Evolutionary conservation across 2,113 vertebrate genomes (phyloP), one percentile per base, ranked within the genome.

Genomic region (Zosterops lateralis): DNA sequence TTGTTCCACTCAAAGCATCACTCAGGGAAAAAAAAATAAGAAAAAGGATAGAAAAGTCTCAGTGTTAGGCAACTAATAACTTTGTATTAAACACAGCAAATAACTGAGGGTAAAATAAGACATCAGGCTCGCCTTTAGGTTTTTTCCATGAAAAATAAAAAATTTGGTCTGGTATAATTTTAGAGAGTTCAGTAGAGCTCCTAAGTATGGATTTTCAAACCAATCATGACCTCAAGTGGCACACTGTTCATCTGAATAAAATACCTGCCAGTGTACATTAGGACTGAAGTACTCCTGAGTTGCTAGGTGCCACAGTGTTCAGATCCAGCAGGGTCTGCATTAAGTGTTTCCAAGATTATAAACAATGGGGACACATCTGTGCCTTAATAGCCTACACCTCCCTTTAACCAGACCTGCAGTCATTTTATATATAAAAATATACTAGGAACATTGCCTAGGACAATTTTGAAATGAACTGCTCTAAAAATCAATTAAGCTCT

Each of bases 261-360:
- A 90, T 67, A 75, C 42, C 79, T 93, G 53, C 73, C 86, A 72
- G 70, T 2, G n/a, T 70, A 48, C 65, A 67, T 80, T 74, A 81
- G 44, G 21, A 45, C 0, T 74, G 86, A 80, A 90, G 80, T 45
- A 45, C 80, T 96, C 48, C 76, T 47, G 85, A 92, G 90, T 75
- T 95, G 86, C 88, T 89, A 74, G 92, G 95, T 94, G 80, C 83
- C 53, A 78, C 53, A 22, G 25, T 71, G 53, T 34, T 90, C 78
- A 74, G 34, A 70, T 47, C 64, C 72, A 83, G 15, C 65, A 84
- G 61, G 40, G 36, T 47, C 24, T 67, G 42, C 56, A 60, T 47
- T 67, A 82, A 90, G 71, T 70, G 76, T 56, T 90, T 86, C 54
- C 56, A 80, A 80, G 79, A 67, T 64, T 73, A 77, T 31, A 84